Evolutionary conservation across 2,888 invertebrate species (phyloP), one percentile per base, ranked within the genome.

Genomic region (Cheilosia urbana): DNA sequence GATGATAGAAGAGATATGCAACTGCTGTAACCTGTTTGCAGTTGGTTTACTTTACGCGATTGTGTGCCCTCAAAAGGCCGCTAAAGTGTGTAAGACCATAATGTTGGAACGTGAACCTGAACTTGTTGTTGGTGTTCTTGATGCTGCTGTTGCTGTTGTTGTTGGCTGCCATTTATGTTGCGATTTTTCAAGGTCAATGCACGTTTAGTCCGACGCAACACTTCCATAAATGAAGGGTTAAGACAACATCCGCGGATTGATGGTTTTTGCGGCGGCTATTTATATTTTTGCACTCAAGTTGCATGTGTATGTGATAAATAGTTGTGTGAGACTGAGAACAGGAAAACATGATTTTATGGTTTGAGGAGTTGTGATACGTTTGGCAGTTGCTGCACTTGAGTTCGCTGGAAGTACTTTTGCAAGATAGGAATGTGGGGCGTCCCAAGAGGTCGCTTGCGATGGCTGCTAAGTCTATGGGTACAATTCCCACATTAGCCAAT

Each of bases 121-220:
- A 63, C 11, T 63, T 47, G 62, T 34, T 30, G 66, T 62, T 68
- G 58, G 60, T 40, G 37, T 40, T 45, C 15, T 45, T 45, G 45
- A 37, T 47, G 19, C 7, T 45, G 45, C 21, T 53, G 45, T 45
- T 65, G 1, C 6, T 15, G 24, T 24, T 51, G 9, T 53, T 58
- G 24, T 40, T 65, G 21, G n/a, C 21, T 15, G 24, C 62, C 69
- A 75, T 75, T 57, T 47, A 47, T n/a, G 75, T 40, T 45, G 69
- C 42, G 19, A 63, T 69, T 76, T 79, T 84, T 84, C 84, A 84
- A 84, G 84, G 84, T 84, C 84, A 84, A 84, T 80, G 84, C 65
- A 72, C 82, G 82, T 77, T 57, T 72, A 62, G 60, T 49, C 47
- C 57, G 65, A 45, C 34, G 58, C 55, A n/a, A 42, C 13, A 65